Base-by-base conservation (phyloP, 2,888 invertebrate genomes). In the Boloria selene region DNA sequence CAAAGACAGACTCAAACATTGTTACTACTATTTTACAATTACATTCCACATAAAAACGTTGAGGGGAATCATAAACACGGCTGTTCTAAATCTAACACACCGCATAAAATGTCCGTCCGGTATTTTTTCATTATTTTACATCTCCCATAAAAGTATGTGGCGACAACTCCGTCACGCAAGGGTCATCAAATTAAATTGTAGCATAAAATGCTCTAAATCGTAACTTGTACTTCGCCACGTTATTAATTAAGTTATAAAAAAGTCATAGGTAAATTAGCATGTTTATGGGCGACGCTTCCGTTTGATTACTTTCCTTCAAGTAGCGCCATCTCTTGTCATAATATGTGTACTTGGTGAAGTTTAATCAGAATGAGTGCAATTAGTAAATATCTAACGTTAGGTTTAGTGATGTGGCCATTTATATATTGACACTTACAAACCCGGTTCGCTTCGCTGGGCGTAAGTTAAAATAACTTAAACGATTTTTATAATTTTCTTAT, bases 241-340 rank as follows among this genome's bases (percentile, higher is more conserved):
- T 88, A 90, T 91, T 90, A 90, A 91, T 91, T 90, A 90, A 87
- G 89, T 88, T 88, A 89, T 91, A 90, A 90, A 90, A 89, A 85
- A 87, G 88, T 90, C 90, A 86, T 87, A 83, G 82, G 82, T 81
- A 83, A 86, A 91, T 90, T 88, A 89, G 84, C 90, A 90, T 90
- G 86, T 91, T 91, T 91, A 91, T 87, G 84, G 81, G 67, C 65
- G 70, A 68, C 68, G 68, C 69, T 70, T 73, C 66, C 70, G 65
- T 67, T 72, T 72, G 74, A 75, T 75, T 75, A 75, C 68, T 65
- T 68, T 53, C 64, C 65, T 52, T 47, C 64, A 13, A 38, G 22
- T 58, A 69, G 61, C 67, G 69, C 67, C 69, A 71, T 70, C 72
- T 71, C n/a, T 69, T 72, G 50, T 63, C 65, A 61, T n/a, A 61